Conservation (phyloP, 2,888 invertebrate genomes). For the Griposia aprilina region DNA sequence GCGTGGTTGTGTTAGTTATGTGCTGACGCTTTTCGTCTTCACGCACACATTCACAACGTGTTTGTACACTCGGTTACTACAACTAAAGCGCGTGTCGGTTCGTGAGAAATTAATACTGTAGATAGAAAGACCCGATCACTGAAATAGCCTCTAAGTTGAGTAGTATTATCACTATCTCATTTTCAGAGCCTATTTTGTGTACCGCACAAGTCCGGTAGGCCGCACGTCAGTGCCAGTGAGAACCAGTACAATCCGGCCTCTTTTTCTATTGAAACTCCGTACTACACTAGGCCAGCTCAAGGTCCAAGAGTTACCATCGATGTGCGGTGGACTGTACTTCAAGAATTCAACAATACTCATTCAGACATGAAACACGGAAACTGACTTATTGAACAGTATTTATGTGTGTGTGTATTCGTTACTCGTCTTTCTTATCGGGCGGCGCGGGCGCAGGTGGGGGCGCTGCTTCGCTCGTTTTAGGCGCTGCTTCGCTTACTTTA, state of each 20-base stretch:
- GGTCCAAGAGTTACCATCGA: background rate
- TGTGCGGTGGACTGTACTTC: background rate
- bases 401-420: constrained; percentile 22
- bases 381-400: constrained; percentile 32
- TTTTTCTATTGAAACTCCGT: background rate
- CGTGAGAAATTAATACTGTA: too few species aligned
- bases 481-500: constrained; percentile 42
- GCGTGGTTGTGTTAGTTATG: too few species aligned
- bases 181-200: background rate
- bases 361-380: background rate
- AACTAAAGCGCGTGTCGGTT: too few species aligned
- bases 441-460: constrained; percentile 76
- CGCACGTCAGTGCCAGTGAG: background rate
- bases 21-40: too few species aligned
- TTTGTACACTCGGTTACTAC: too few species aligned
- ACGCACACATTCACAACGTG: too few species aligned
- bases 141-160: background rate
- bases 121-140: background rate
- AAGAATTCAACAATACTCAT: background rate
- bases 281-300: background rate
- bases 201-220: background rate
- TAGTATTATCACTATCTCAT: background rate
- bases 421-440: constrained; percentile 68
- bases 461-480: constrained; percentile 22
- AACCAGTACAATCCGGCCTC: background rate